Conservation (phyloP, 2,797 vertebrate species). For the Siniperca obscura region DNA sequence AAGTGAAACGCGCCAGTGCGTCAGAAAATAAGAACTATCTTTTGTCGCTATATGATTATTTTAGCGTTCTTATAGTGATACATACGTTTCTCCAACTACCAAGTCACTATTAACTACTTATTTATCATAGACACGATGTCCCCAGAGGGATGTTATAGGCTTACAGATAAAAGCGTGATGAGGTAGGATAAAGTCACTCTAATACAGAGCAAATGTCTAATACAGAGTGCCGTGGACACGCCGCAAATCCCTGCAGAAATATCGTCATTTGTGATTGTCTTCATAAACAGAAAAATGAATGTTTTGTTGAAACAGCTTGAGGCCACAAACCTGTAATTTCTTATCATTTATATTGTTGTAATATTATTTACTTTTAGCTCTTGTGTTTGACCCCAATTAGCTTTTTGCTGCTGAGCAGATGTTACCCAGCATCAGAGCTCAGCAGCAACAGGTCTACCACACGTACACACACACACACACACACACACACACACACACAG, state of each 20-base stretch:
- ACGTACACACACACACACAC: not conserved
- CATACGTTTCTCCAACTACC: not conserved
- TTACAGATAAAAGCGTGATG: not conserved
- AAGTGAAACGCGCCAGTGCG: not conserved
- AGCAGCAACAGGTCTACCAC: conserved; percentile 20
- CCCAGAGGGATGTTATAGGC: not conserved
- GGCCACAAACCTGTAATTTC: not conserved
- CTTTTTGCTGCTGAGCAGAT: conserved; percentile 34
- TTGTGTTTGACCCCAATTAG: conserved; percentile 2
- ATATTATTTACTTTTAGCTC: not conserved
- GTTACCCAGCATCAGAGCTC: conserved; percentile 10
- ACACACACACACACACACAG: not conserved
- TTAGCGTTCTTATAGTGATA: too few relatives aligned
- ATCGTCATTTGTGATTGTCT: not conserved
- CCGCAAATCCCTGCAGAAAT: not conserved
- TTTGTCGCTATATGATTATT: not conserved
- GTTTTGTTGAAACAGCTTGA: not conserved
- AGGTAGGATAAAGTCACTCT: not conserved
- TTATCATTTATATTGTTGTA: not conserved
- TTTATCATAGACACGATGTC: not conserved
- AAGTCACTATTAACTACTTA: not conserved
- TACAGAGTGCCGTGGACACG: not conserved
- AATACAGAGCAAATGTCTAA: too few relatives aligned
- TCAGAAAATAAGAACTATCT: not conserved
- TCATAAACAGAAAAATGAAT: not conserved